A percentile compares a stretch with the other conserved stretches of the same genome.
Evolutionary conservation across 2,888 invertebrate species (phyloP).

Genomic region (Apodemia hepburni): DNA sequence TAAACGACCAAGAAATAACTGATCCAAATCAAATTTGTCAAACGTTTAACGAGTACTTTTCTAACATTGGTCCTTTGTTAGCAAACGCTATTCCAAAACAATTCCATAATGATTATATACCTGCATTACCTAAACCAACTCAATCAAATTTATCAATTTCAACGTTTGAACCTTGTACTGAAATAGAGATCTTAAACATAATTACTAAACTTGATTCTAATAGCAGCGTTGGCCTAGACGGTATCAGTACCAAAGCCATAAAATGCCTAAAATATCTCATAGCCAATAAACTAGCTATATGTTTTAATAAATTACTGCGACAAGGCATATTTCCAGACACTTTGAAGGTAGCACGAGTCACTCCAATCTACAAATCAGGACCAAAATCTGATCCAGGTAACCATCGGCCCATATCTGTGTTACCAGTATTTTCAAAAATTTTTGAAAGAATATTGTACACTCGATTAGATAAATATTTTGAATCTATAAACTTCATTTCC

Average conservation of each 20-base stretch:
- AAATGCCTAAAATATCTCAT: constrained; percentile 2
- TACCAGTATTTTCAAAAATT: constrained; percentile 3
- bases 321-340: constrained; percentile 9
- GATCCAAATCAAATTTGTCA: constrained; percentile 22
- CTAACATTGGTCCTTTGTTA: too few relatives aligned
- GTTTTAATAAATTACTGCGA: too few relatives aligned
- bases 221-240: constrained; percentile 3
- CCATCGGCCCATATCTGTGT: background rate
- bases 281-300: background rate
- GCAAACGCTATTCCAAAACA: too few relatives aligned
- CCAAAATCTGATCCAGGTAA: constrained; percentile 1
- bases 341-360: constrained; percentile 1
- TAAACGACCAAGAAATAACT: constrained; percentile 18
- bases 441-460: constrained; percentile 6
- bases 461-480: background rate
- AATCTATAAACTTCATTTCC: background rate
- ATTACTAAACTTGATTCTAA: background rate
- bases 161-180: too few relatives aligned
- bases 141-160: too few relatives aligned
- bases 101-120: too few relatives aligned
- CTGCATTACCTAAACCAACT: too few relatives aligned
- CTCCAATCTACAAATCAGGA: constrained; percentile 6
- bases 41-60: constrained; percentile 22
- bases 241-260: background rate
- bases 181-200: background rate